A percentile compares a stretch with the other conserved stretches of the same genome.
Conservation (phyloP, 2,113 vertebrate genomes). For the Albula goreensis region DNA sequence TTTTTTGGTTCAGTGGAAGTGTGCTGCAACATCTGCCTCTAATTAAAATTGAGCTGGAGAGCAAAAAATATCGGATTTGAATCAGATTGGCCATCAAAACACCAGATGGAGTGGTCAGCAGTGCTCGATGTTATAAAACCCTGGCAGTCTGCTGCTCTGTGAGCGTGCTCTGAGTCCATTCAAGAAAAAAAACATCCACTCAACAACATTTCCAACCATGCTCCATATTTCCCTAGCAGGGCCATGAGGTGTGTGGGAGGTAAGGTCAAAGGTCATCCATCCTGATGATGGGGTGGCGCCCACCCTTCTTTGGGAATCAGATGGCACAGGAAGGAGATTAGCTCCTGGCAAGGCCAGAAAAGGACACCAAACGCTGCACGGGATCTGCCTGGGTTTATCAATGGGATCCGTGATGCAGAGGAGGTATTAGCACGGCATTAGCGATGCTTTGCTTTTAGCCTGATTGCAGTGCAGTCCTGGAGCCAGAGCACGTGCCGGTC, state of each 20-base stretch:
- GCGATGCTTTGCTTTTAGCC: not conserved
- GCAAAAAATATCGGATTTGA: slow-evolving; percentile 18
- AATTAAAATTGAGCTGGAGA: not conserved
- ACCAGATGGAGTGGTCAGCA: slow-evolving; percentile 13
- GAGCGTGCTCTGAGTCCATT: not conserved
- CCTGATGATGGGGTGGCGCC: no score
- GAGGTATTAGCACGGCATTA: not conserved
- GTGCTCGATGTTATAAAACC: not conserved
- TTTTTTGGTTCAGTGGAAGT: not conserved
- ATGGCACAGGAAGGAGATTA: not conserved
- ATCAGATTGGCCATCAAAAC: slow-evolving; percentile 20
- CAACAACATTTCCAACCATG: not conserved
- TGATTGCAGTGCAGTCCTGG: not conserved
- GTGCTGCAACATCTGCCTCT: slow-evolving; percentile 13
- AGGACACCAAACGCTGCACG: not conserved
- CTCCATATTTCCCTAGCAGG: not conserved
- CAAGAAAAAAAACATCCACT: not conserved
- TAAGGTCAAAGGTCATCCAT: not conserved
- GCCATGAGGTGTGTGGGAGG: not conserved
- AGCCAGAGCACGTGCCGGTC: no score
- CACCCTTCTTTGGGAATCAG: not conserved
- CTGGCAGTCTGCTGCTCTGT: not conserved
- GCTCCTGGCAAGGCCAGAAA: not conserved
- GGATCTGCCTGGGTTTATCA: no score
- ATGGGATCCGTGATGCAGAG: not conserved